These are phyloP conservation scores for Sycophila texana DNA, from an alignment of 2,888 invertebrate species.

Conservation along the genomic window DNA sequence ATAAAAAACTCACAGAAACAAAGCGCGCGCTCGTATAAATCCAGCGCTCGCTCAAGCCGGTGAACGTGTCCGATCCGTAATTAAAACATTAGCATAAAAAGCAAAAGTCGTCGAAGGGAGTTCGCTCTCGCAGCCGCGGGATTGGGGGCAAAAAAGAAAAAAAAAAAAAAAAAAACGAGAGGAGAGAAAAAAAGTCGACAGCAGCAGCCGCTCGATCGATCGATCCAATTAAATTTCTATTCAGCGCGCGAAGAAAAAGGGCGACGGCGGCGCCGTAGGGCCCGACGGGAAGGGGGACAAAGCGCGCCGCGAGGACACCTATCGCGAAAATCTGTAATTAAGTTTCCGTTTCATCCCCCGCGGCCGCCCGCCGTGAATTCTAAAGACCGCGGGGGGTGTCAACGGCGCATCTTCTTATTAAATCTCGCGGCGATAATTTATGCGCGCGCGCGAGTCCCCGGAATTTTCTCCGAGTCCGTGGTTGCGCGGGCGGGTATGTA, in stretches of 20 bases:
- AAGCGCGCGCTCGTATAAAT: neutral
- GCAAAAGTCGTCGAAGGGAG: neutral
- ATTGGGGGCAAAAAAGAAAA: no score
- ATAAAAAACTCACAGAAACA: no score
- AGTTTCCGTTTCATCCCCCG: conserved; percentile 57
- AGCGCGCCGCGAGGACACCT: conserved; percentile 42
- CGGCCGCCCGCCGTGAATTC: conserved; percentile 11
- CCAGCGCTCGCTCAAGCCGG: neutral
- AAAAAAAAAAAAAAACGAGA: neutral
- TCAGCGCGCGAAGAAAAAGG: conserved; percentile 21
- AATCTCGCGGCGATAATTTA: conserved; percentile 59
- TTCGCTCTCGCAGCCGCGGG: neutral
- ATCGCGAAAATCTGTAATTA: conserved; percentile 67
- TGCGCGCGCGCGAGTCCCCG: neutral
- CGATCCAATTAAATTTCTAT: conserved; percentile 54
- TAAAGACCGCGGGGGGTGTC: conserved; percentile 20
- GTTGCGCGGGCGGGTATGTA: no score
- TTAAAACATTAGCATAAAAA: conserved; percentile 10
- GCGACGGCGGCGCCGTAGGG: neutral
- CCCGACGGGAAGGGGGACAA: no score
- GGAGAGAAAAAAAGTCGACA: neutral
- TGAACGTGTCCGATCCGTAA: neutral
- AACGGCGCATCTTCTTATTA: conserved; percentile 65
- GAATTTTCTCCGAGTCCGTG: no score
- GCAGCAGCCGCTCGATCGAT: conserved; percentile 23